Base-by-base conservation (phyloP, 2,888 invertebrate genomes). In the Meteorus colon region DNA sequence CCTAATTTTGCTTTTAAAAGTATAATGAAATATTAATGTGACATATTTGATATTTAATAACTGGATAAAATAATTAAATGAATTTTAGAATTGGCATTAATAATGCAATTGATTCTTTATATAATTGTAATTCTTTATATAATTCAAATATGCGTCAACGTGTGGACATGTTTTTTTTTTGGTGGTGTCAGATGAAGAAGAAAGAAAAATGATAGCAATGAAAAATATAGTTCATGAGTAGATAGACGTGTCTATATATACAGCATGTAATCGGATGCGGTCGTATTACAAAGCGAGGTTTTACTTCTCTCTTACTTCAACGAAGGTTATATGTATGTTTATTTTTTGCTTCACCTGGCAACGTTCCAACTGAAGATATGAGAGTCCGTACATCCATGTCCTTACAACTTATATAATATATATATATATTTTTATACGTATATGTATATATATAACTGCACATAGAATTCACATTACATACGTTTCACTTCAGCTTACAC, bases 241-340 rank as follows among this genome's bases (percentile, higher is more conserved):
- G 19, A 8, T 19, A 24, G 4, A 55, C 19, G 19, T 55, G 6
- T 19, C 5, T 19, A 8, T 55, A 19, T 55, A 24, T 55, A 68
- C 2, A 12, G 65, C 41, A 69, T 70, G 79, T 74, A 77, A 79
- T 77, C 73, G 67, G 75, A 68, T 55, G 60, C 69, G 29, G 73
- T 78, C 77, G 45, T 34, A 67, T 77, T 78, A 77, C 78, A 80
- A 79, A 80, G 68, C 74, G 48, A 27, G 55, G 19, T 65, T 55
- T 19, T 8, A 19, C 16, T 60, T 76, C 31, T 48, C 63, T 65
- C 45, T 72, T 72, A 63, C 70, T 66, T 59, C 55, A 68, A 31
- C 55, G 29, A 67, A 67, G 63, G 34, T 63, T 63, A 31, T n/a
- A 12, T 74, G 59, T 74, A 41, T 73, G 34, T 59, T 63, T 74